Evolutionary conservation across 2,797 vertebrate species (phyloP), one percentile per base, ranked within the genome.

Genomic region (Nothura maculosa): DNA sequence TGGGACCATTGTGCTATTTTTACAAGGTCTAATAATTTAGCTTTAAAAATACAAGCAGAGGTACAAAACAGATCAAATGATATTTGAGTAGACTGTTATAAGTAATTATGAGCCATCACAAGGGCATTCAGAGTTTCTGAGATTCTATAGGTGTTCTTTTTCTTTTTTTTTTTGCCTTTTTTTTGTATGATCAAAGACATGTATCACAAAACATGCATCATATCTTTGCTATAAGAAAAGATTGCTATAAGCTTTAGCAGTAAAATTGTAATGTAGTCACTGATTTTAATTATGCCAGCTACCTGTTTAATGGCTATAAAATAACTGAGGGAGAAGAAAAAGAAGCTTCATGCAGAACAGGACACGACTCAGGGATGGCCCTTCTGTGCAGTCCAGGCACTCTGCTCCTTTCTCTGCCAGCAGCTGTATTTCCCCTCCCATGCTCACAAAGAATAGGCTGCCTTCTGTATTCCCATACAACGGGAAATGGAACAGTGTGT

Each of bases 401-500:
- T 84, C 4, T 1, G 5, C 62, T 69, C 21, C 45, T 93, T 87
- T 21, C 81, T 82, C 87, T 87, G 62, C 76, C 43, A 93, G 89
- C 72, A 92, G 84, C 78, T 94, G 60, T 94, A 80, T 93, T 90
- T 91, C 61, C 61, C 30, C 42, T 73, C 48, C 24, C 0, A 0
- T 63, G 4, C 36, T 38, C 36, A 63, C 58, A 54, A 20, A 74
- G 89, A 95, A 84, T 87, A 93, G 92, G 72, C 38, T 85, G 42
- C 48, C 14, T 90, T 74, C 72, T 55, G 30, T 81, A 81, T 81
- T 54, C 82, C 55, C 74, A 48, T 43, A 63, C 43, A 79, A 89
- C 38, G 93, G 85, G 69, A 94, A 94, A 85, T 68, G 50, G 57
- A 84, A 92, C 84, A 78, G 15, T 76, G 55, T 38, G 38, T 60